These are phyloP conservation scores for Salminus brasiliensis DNA, from an alignment of 2,113 vertebrate genomes.

Conservation along the genomic window DNA sequence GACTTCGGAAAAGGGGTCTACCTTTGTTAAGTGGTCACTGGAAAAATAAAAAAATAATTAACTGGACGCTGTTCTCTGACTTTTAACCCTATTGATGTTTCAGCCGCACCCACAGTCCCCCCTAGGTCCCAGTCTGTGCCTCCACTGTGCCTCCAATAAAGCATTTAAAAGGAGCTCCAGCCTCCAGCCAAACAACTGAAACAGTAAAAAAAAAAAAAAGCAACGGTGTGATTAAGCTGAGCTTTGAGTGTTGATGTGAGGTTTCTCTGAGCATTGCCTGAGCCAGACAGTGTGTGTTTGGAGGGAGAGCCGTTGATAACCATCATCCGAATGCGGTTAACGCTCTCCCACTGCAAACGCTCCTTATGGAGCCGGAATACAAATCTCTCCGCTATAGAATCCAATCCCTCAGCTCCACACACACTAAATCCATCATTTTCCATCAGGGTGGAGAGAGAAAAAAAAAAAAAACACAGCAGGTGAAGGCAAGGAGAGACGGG, in stretches of 20 bases:
- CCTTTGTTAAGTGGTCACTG: no score
- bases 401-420: conserved; percentile 9
- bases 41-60: no score
- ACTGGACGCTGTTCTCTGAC: no score
- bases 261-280: background rate
- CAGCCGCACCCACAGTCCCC: background rate
- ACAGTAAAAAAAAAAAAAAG: background rate
- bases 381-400: conserved; percentile 39
- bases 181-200: background rate
- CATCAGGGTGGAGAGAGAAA: conserved; percentile 36
- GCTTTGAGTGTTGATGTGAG: conserved; percentile 19
- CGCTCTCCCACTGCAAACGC: conserved; percentile 3
- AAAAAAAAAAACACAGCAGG: background rate
- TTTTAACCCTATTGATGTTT: background rate
- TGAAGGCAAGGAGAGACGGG: background rate
- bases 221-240: background rate
- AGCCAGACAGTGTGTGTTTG: background rate
- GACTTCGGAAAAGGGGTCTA: no score
- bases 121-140: background rate
- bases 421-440: conserved; percentile 52
- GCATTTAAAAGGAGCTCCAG: background rate
- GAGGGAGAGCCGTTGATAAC: conserved; percentile 19
- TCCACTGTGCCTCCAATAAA: background rate
- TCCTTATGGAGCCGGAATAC: conserved; percentile 30
- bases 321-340: conserved; percentile 30